Evolutionary conservation across 2,797 vertebrate genomes (phyloP), one percentile per base, ranked within the genome.

Genomic region (Columba guinea): DNA sequence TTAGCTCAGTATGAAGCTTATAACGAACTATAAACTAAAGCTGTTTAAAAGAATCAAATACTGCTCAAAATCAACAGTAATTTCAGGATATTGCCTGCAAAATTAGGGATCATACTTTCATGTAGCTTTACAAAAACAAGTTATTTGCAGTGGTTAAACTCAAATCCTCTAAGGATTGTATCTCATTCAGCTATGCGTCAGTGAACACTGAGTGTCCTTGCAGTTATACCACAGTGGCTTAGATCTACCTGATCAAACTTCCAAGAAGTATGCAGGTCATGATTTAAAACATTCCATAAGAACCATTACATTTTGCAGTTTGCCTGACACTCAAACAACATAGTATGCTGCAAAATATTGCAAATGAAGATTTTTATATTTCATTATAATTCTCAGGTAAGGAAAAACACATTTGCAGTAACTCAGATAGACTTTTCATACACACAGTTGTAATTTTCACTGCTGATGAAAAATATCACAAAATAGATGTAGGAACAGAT

Each of bases 311-410:
- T 94, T 93, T 89, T 96, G 53, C 44, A 71, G 58, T 44, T 80
- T 93, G 30, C 81, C 78, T 96, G 95, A 97, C 65, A 26, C 79
- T 91, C 79, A 91, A 96, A 93, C 80, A 96, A 88, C 90, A 93
- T 32, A 55, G n/a, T 60, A 90, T 32, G 41, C 27, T 78, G 76
- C 73, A 95, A 93, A 87, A 85, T 35, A 94, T 65, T 79, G 69
- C 64, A 90, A 84, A 62, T 87, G 51, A 97, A 92, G 86, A 90
- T 89, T 89, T 92, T 95, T 92, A 55, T 30, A 93, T 79, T 68
- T 41, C 48, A 87, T 88, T 69, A 83, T 75, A 92, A 93, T 49
- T 93, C 41, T 62, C 46, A 77, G 71, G 59, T 35, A 23, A 79
- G 59, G 83, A 80, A 82, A 93, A 92, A 74, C 71, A 79, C 6